A percentile compares a stretch with the other conserved stretches of the same genome.
These are phyloP conservation scores for Amphiprion ocellaris DNA, from an alignment of 2,113 vertebrate species.

Conservation along the genomic window DNA sequence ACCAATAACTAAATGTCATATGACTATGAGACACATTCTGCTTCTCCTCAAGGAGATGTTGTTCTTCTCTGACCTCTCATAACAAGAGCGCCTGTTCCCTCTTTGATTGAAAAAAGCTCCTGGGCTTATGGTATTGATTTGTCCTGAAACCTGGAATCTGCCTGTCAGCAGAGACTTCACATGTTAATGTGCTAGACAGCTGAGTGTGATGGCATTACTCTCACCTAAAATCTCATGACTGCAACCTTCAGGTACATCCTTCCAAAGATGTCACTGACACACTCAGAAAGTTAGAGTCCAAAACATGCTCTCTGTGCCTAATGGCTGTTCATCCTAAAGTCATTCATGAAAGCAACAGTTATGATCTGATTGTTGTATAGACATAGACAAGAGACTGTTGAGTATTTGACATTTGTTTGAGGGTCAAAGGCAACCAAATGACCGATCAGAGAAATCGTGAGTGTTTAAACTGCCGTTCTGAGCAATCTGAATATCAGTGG, in stretches of 20 bases:
- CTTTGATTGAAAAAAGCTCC: constrained; percentile 48
- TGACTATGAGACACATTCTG: neutral
- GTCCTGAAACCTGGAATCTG: constrained; percentile 54
- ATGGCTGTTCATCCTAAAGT: neutral
- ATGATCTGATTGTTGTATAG: constrained; percentile 15
- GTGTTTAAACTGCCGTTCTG: neutral
- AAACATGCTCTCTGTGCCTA: neutral
- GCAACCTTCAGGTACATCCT: constrained; percentile 30
- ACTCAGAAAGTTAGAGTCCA: neutral
- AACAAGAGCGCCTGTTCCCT: neutral
- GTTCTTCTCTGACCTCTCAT: constrained; percentile 39
- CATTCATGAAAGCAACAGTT: constrained; percentile 5
- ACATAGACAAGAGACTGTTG: neutral
- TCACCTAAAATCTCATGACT: constrained; percentile 23
- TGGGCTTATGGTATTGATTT: constrained; percentile 65
- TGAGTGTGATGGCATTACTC: constrained; percentile 15
- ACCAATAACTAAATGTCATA: too few species aligned
- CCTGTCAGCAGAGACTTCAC: constrained; percentile 35
- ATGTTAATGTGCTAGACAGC: constrained; percentile 16
- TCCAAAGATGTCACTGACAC: constrained; percentile 11
- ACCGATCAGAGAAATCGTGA: neutral
- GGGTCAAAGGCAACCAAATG: neutral
- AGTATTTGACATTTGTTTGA: constrained; percentile 21
- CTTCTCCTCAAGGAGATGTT: constrained; percentile 19
- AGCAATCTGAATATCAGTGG: neutral